Conservation (phyloP, 1,140 invertebrate genomes). For the Kradibia gibbosae region DNA sequence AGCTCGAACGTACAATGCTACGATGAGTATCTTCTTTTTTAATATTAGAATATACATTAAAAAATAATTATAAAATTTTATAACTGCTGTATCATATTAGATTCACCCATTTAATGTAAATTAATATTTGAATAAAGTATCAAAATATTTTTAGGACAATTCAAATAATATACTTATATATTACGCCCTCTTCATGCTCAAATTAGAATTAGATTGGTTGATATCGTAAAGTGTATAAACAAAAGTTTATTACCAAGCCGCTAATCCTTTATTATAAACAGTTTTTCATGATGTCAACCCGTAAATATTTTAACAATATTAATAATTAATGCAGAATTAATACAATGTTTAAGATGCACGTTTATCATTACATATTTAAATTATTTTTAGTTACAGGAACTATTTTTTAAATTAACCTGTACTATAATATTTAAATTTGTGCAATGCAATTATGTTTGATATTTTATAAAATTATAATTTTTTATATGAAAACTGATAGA, state of each 20-base stretch:
- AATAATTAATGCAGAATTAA: conserved; percentile 1
- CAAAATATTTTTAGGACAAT: not conserved
- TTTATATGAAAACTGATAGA: no score
- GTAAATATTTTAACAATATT: conserved; percentile 11
- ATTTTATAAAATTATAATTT: no score
- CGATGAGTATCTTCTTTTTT: no score
- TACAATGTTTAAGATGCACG: not conserved
- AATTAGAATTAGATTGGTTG: not conserved
- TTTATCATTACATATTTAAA: not conserved
- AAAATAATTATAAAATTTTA: not conserved
- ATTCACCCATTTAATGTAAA: not conserved
- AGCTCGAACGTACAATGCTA: no score
- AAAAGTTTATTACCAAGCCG: not conserved
- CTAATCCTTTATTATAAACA: not conserved
- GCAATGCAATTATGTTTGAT: no score
- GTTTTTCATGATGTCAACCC: conserved; percentile 6
- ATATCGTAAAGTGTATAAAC: conserved; percentile 21
- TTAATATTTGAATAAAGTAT: not conserved
- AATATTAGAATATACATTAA: not conserved
- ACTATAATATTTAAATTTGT: not conserved
- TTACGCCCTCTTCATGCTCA: not conserved
- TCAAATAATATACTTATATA: not conserved
- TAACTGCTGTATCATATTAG: no score
- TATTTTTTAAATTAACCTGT: not conserved
- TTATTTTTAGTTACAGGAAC: not conserved